These are phyloP conservation scores for Stenurella melanura DNA, from an alignment of 2,888 invertebrate species.

Conservation along the genomic window DNA sequence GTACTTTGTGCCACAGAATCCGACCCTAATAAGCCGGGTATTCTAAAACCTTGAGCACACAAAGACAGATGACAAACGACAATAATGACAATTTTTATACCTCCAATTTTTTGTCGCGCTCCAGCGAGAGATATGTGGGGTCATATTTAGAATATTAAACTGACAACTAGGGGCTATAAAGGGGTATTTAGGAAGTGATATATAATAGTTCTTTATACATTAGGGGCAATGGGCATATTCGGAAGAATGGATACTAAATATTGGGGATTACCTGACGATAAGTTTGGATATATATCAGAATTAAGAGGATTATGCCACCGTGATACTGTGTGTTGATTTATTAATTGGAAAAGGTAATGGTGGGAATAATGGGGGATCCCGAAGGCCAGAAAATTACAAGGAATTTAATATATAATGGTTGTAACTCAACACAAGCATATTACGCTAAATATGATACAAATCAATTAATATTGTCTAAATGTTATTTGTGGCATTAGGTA, in stretches of 20 bases:
- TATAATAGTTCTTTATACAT: constrained; percentile 63
- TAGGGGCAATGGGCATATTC: constrained; percentile 60
- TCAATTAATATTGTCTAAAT: not conserved
- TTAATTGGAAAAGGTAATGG: constrained; percentile 49
- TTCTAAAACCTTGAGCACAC: constrained; percentile 65
- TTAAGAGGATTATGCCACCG: constrained; percentile 60
- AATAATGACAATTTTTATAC: constrained; percentile 70
- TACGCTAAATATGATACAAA: not conserved
- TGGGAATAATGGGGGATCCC: constrained; percentile 22
- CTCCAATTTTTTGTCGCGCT: constrained; percentile 59
- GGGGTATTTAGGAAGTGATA: constrained; percentile 64
- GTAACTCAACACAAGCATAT: not conserved
- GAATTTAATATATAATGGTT: not conserved
- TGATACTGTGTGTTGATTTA: constrained; percentile 50
- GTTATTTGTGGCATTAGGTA: too few relatives aligned
- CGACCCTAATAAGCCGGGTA: constrained; percentile 69
- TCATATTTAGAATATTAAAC: constrained; percentile 45
- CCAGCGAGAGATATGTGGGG: constrained; percentile 40
- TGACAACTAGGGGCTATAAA: constrained; percentile 52
- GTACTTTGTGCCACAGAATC: constrained; percentile 68
- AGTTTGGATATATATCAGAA: constrained; percentile 63
- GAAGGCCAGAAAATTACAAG: constrained; percentile 2
- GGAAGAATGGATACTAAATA: constrained; percentile 62
- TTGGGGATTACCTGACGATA: constrained; percentile 65
- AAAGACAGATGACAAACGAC: constrained; percentile 68